Evolutionary conservation across 1,140 invertebrate species (phyloP), one percentile per base, ranked within the genome.

Genomic region (Eulimnadia texana): DNA sequence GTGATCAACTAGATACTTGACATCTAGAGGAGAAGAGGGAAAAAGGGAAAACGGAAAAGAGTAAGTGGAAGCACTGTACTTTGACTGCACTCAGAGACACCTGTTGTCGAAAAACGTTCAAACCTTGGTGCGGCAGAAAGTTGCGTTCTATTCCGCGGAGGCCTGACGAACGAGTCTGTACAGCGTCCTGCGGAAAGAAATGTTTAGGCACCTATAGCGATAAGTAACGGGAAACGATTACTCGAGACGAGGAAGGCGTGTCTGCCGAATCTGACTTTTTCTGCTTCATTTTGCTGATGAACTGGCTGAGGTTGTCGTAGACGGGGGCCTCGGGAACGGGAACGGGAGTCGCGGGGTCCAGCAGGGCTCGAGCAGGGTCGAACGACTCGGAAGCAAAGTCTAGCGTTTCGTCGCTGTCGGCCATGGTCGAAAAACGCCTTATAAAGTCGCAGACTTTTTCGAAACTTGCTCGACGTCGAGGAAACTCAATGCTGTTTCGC

Each of bases 361-460:
- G 81, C 13, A 88, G 69, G 1, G 79, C 83, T 68, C 80, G 80
- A 0, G 84, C 52, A 0, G 85, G 79, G 72, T 88, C 78, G 60
- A 85, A 88, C 51, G 74, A 74, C 3, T 79, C 77, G 68, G 82
- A 84, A 60, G 70, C 77, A 29, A 78, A 73, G 68, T 84, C 80
- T 27, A 84, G 69, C 73, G 79, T 80, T 23, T 22, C 20, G 3
- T 57, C 29, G 13, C 9, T 9, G 25, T 57, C 22, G 10, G 27
- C 24, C 55, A 57, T 57, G 25, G 22, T 52, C 6, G 22, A 20
- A 52, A 19, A 42, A 16, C 16, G 33, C 33, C 33, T 42, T 42
- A 6, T n/a, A n/a, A n/a, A n/a, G n/a, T n/a, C 19, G 9, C 55
- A 2, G 20, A 10, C 20, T 1, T 23, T 6, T 23, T 23, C 20